These are phyloP conservation scores for Lasioglossum zephyrum DNA, from an alignment of 2,888 invertebrate species.

Conservation along the genomic window DNA sequence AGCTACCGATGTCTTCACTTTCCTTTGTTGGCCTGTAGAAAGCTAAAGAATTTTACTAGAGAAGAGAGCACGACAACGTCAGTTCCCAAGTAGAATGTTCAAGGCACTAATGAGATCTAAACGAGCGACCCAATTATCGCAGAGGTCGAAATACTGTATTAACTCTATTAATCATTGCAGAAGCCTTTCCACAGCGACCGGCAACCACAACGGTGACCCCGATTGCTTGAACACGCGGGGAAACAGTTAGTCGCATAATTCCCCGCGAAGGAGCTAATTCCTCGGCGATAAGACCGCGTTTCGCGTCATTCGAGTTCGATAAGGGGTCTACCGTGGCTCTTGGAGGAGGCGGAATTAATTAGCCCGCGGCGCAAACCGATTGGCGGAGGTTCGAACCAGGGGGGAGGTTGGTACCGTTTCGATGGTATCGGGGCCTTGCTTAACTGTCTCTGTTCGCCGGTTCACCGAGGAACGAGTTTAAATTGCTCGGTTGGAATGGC, in stretches of 20 bases:
- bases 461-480: slow-evolving; percentile 61
- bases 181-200: background rate
- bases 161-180: background rate
- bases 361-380: slow-evolving; percentile 60
- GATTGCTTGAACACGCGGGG: background rate
- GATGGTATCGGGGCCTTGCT: slow-evolving; percentile 65
- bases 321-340: slow-evolving; percentile 63
- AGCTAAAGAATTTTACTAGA: background rate
- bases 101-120: background rate
- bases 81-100: background rate
- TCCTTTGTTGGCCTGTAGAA: background rate
- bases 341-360: slow-evolving; percentile 75
- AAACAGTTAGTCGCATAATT: slow-evolving; percentile 41
- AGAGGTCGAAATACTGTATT: background rate
- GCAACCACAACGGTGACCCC: background rate
- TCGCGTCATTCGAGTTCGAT: slow-evolving; percentile 72
- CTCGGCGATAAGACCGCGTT: slow-evolving; percentile 63
- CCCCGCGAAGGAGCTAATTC: slow-evolving; percentile 68
- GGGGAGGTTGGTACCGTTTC: slow-evolving; percentile 61
- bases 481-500: slow-evolving; percentile 61
- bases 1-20: background rate
- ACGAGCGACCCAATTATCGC: background rate
- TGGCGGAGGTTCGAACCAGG: slow-evolving; percentile 57
- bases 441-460: slow-evolving; percentile 60
- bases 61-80: background rate